phyloP scores from a whole-genome alignment of 2,113 vertebrate genomes.

The Rhombomys opimus region DNA sequence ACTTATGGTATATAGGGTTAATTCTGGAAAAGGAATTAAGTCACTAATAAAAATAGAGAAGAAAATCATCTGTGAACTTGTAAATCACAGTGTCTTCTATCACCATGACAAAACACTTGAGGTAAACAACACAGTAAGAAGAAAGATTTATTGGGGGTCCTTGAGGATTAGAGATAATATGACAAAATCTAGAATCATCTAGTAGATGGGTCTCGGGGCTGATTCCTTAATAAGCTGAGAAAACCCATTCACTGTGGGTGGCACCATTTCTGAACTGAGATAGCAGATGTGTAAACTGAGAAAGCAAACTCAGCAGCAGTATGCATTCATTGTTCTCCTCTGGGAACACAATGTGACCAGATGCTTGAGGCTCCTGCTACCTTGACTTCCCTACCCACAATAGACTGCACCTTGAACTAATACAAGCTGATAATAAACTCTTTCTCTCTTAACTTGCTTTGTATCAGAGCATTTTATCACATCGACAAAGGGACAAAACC shows the following conservation, averaged over 20 bases:
- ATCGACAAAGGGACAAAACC: not conserved
- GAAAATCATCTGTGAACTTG: not conserved
- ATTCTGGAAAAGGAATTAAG: not conserved
- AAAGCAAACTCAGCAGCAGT: not conserved
- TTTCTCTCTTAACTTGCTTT: not conserved
- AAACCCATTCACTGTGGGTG: too few relatives aligned
- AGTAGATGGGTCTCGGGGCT: not conserved
- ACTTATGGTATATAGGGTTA: not conserved
- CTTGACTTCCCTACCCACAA: not conserved
- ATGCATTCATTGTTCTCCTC: too few relatives aligned
- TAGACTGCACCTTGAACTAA: not conserved
- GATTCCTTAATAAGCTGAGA: not conserved
- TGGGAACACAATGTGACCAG: not conserved
- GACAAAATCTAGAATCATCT: not conserved
- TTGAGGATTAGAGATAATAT: not conserved
- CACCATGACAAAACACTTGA: not conserved
- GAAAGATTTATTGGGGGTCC: not conserved
- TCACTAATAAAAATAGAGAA: conserved; percentile 13
- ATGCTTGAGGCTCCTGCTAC: not conserved
- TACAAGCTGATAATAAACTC: not conserved
- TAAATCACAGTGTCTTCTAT: not conserved
- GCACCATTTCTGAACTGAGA: not conserved
- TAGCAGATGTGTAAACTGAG: not conserved
- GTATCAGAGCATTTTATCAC: not conserved
- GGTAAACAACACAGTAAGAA: not conserved